Base-by-base conservation (phyloP, 2,888 invertebrate genomes). In the Cerastis leucographa region DNA sequence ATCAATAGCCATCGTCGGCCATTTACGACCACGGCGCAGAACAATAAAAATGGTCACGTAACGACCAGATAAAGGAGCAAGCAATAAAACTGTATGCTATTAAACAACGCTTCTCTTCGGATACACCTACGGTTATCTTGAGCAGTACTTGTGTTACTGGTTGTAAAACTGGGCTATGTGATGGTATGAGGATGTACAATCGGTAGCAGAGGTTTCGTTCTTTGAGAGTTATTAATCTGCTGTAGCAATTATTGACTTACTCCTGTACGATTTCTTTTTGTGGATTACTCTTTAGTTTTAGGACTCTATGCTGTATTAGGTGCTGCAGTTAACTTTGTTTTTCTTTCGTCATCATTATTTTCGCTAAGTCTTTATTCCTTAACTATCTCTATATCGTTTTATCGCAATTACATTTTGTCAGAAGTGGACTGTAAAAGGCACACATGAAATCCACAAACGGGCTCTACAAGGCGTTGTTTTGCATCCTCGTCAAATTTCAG, bases 11-110 rank as follows among this genome's bases (percentile, higher is more conserved):
- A 69, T 69, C 71, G n/a, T 59, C 51, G n/a, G 59, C 64, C 49
- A 49, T 80, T 88, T 83, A 88, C 81, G 87, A 75, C 51, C 66
- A 61, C n/a, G 42, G 44, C 56, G 66, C 61, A 42, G 66, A 51
- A 80, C 73, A 78, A 84, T 84, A 88, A 84, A 85, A 82, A 69
- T 73, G 70, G 72, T 59, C 78, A 74, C 74, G 70, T 76, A 71
- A 87, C 78, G 80, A 78, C 66, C 64, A 76, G 76, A 89, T 89
- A 81, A 84, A 89, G 78, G 74, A 78, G 42, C 56, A 56, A 56
- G 11, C 69, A 78, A 84, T 88, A 87, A 88, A 88, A 83, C 62
- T 70, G 61, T 71, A 59, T 54, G 68, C 59, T 72, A 81, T 87
- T 84, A 88, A 79, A 81, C 66, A 78, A 76, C 73, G 76, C 79